Base-by-base conservation (phyloP, 2,113 vertebrate species). In the Picathartes gymnocephalus region DNA sequence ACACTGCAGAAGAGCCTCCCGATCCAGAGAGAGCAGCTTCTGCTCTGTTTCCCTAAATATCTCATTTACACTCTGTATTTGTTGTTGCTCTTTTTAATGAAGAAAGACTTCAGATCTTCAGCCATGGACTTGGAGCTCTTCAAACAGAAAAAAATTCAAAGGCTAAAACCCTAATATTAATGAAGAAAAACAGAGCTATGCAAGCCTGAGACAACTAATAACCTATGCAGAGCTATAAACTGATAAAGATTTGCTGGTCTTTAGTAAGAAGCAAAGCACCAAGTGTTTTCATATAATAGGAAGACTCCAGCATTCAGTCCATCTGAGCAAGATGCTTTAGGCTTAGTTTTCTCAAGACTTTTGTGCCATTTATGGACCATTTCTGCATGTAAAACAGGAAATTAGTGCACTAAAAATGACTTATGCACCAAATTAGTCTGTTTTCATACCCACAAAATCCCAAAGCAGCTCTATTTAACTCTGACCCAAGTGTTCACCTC, bases 381-480 rank as follows among this genome's bases (percentile, higher is more conserved):
- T 96, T 97, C 90, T 96, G 92, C 91, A 87, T 92, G 79, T 90
- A 96, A 97, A 97, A 92, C 61, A 92, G 97, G 93, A 95, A 92
- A 96, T 95, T 91, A 92, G 95, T 68, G 85, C 86, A 93, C 93
- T 97, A 96, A 97, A 98, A 97, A 96, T 97, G 96, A 97, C 88
- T 92, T 95, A 97, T 65, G 35, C 65, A 89, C 96, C 96, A 97
- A 97, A 97, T 96, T 96, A 97, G 93, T 83, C 92, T 96, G 90
- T 96, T 97, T 96, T 96, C 89, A 87, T 97, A 96, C 87, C 96
- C 89, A 91, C 53, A 96, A 87, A 93, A 73, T 95, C 94, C 93
- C 92, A 92, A 60, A 84, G 91, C 95, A 92, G 94, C 88, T 94
- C 87, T 97, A 97, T 97, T 95, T 95, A 95, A 97, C 95, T 93